Evolutionary conservation across 2,888 invertebrate species (phyloP).

Genomic region (Athripsodes cinereus): DNA sequence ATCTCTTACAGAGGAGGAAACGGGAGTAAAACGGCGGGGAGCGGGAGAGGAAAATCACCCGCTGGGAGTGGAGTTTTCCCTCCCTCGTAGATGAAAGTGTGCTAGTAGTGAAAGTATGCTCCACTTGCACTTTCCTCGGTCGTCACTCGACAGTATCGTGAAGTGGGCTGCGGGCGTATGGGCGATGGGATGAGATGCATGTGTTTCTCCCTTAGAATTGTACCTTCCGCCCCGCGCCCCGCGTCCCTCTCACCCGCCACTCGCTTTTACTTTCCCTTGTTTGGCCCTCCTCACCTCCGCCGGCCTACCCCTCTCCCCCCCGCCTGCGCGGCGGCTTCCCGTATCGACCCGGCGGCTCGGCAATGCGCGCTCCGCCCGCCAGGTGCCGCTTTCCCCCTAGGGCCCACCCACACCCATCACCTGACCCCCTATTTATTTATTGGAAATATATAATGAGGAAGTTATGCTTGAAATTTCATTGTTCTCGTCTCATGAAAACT

Average conservation of each 20-base stretch:
- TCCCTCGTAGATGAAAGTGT: slow-evolving; percentile 22
- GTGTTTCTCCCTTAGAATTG: background rate
- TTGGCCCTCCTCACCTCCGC: background rate
- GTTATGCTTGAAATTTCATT: slow-evolving; percentile 3
- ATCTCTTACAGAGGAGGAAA: slow-evolving; percentile 1
- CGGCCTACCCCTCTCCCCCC: slow-evolving; percentile 7
- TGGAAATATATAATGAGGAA: slow-evolving; percentile 7
- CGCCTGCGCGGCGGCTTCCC: slow-evolving; percentile 21
- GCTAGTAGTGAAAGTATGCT: slow-evolving; percentile 27
- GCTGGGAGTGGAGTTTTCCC: background rate
- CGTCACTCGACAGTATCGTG: slow-evolving; percentile 9
- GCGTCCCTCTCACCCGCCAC: background rate
- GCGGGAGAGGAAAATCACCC: slow-evolving; percentile 8
- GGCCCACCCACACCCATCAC: slow-evolving; percentile 2
- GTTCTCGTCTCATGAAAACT: slow-evolving; percentile 4
- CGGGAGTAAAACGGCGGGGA: slow-evolving; percentile 1
- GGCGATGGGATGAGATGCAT: slow-evolving; percentile 29
- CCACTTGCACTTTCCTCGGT: slow-evolving; percentile 27
- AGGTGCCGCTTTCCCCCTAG: slow-evolving; percentile 5
- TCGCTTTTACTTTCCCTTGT: slow-evolving; percentile 24
- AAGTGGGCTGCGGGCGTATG: slow-evolving; percentile 28
- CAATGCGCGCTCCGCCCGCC: slow-evolving; percentile 15
- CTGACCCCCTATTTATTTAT: background rate
- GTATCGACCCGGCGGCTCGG: slow-evolving; percentile 19
- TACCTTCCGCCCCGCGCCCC: background rate